Conservation (phyloP, 2,113 vertebrate genomes). For the Tachysurus fulvidraco region DNA sequence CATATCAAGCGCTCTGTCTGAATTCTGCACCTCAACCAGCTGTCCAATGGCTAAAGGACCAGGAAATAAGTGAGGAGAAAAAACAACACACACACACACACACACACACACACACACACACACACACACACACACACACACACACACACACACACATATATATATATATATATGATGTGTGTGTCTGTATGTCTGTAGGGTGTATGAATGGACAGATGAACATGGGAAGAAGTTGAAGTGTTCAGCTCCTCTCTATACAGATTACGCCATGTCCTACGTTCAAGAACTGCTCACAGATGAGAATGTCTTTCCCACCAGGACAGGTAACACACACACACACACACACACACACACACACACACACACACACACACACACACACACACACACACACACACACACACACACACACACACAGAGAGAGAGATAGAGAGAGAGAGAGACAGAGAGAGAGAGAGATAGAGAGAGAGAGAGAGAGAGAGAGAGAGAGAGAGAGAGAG, state of each 20-base stretch:
- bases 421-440: too few species aligned
- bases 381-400: too few species aligned
- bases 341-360: neutral
- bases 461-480: too few species aligned
- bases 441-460: too few species aligned
- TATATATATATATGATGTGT: neutral
- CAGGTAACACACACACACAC: constrained; percentile 61
- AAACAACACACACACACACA: neutral
- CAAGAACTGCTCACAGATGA: constrained; percentile 79
- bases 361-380: neutral
- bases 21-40: constrained; percentile 75
- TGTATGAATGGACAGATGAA: constrained; percentile 79
- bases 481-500: too few species aligned
- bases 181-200: constrained; percentile 50
- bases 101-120: constrained; percentile 10
- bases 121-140: neutral
- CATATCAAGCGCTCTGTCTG: constrained; percentile 75
- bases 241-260: constrained; percentile 77
- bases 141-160: neutral
- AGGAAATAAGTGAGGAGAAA: constrained; percentile 67
- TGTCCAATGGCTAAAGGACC: constrained; percentile 75
- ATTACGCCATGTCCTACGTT: constrained; percentile 80
- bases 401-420: too few species aligned
- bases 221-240: constrained; percentile 79
- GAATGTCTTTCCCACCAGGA: constrained; percentile 76